These are phyloP conservation scores for Scarus forsteni DNA, from an alignment of 2,797 vertebrate species.

Conservation along the genomic window DNA sequence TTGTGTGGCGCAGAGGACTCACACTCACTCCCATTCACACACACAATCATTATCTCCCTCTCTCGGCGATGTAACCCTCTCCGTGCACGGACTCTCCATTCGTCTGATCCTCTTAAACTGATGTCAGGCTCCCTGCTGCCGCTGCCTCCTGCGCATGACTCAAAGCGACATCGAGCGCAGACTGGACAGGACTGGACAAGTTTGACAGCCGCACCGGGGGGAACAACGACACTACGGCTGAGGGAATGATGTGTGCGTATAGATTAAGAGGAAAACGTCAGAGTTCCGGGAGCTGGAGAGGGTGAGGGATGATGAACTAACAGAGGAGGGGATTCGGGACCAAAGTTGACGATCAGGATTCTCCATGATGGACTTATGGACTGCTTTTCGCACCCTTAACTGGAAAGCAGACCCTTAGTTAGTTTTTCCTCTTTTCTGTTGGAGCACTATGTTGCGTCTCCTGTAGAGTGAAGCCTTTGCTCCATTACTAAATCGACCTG, in stretches of 20 bases:
- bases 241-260: background rate
- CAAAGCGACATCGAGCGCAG: background rate
- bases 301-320: background rate
- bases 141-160: conserved; percentile 30
- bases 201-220: conserved; percentile 21
- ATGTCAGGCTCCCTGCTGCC: conserved; percentile 16
- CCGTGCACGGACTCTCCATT: background rate
- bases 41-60: background rate
- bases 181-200: conserved; percentile 13
- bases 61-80: background rate
- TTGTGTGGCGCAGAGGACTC: conserved; percentile 21
- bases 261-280: background rate
- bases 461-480: too few species aligned
- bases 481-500: background rate
- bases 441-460: background rate
- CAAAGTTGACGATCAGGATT: background rate
- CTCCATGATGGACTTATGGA: background rate
- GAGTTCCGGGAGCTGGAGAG: background rate
- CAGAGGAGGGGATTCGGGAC: background rate
- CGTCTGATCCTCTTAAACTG: conserved; percentile 52
- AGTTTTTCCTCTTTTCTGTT: background rate
- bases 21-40: background rate
- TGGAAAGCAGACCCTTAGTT: too few species aligned
- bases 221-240: too few species aligned
- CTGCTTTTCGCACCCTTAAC: background rate